These are phyloP conservation scores for Drosophila watanabei DNA, from an alignment of 1,140 invertebrate genomes.

Conservation along the genomic window DNA sequence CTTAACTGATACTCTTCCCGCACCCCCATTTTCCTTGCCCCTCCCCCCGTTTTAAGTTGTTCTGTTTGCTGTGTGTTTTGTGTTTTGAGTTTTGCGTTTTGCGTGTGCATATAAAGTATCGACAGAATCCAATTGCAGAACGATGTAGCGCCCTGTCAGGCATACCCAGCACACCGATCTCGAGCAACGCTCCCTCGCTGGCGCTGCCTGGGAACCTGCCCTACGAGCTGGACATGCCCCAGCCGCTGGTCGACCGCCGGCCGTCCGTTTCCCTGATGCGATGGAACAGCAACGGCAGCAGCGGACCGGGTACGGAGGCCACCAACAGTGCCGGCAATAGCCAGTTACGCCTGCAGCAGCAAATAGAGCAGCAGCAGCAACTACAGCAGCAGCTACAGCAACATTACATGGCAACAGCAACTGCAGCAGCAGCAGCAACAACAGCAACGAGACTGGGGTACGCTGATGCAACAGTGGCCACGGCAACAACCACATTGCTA, in stretches of 20 bases:
- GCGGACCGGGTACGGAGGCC: slow-evolving; percentile 40
- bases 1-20: not conserved
- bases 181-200: slow-evolving; percentile 77
- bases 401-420: slow-evolving; percentile 36
- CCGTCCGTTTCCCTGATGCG: slow-evolving; percentile 86
- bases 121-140: slow-evolving; percentile 84
- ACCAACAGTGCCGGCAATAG: slow-evolving; percentile 67
- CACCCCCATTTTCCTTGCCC: slow-evolving; percentile 3
- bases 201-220: slow-evolving; percentile 74
- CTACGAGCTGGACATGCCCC: slow-evolving; percentile 86
- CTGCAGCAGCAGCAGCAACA: slow-evolving; percentile 42
- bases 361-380: slow-evolving; percentile 39
- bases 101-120: slow-evolving; percentile 80
- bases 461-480: slow-evolving; percentile 55
- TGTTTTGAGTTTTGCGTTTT: slow-evolving; percentile 43
- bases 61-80: slow-evolving; percentile 44
- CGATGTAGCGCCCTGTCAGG: slow-evolving; percentile 87
- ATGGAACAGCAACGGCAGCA: slow-evolving; percentile 78
- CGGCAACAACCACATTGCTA: slow-evolving; percentile 67
- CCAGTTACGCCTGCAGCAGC: slow-evolving; percentile 62
- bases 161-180: slow-evolving; percentile 80
- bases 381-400: slow-evolving; percentile 50
- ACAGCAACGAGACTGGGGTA: slow-evolving; percentile 55
- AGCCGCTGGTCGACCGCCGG: slow-evolving; percentile 86
- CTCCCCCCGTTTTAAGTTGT: slow-evolving; percentile 21